Conservation (phyloP, 2,113 vertebrate species). For the Pelecanoides urinatrix region DNA sequence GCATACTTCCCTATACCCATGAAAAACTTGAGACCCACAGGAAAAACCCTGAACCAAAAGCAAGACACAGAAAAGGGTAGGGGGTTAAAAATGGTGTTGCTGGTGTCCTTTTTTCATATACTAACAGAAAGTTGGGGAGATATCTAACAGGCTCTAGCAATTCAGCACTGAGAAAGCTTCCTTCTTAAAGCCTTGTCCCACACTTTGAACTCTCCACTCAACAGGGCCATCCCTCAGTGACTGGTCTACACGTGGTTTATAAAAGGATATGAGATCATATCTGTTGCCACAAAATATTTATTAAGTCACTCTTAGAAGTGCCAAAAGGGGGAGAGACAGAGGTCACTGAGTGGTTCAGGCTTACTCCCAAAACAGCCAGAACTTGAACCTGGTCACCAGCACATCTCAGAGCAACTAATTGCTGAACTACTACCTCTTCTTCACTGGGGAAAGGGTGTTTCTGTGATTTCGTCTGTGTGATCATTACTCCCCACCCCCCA, state of each 20-base stretch:
- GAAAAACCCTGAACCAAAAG: neutral
- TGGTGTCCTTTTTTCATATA: neutral
- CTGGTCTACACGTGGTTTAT: neutral
- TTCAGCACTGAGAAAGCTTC: neutral
- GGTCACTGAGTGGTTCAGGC: neutral
- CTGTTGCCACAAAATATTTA: neutral
- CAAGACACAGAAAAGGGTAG: neutral
- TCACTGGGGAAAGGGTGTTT: neutral
- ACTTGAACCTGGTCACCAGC: neutral
- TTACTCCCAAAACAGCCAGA: neutral
- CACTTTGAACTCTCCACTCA: neutral
- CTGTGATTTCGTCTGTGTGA: neutral
- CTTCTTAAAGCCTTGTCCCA: neutral
- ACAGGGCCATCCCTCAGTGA: neutral
- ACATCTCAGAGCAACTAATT: neutral
- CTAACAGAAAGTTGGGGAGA: neutral
- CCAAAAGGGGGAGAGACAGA: neutral
- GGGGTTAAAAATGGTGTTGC: neutral
- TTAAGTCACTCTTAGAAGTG: neutral
- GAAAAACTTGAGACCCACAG: neutral
- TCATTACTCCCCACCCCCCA: accelerated
- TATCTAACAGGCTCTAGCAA: neutral
- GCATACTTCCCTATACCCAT: neutral
- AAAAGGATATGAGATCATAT: slow-evolving; percentile 12
- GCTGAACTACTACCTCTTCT: neutral